Conservation (phyloP, 2,113 vertebrate genomes). For the Meriones unguiculatus region DNA sequence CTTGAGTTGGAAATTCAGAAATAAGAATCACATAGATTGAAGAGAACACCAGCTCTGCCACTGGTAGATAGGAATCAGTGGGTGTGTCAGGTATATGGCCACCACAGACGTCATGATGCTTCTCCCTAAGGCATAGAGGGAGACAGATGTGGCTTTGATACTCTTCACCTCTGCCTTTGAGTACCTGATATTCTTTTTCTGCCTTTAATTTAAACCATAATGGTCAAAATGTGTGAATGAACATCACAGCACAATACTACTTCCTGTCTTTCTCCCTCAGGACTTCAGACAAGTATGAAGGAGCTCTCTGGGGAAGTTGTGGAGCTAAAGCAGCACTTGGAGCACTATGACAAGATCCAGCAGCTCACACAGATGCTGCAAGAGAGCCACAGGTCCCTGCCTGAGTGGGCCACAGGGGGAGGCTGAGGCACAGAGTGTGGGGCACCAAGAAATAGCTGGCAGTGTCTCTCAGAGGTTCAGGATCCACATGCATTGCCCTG, state of each 20-base stretch:
- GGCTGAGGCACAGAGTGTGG: neutral
- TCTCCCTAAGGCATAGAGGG: neutral
- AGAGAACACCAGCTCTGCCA: too few species aligned
- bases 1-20: neutral
- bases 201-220: neutral
- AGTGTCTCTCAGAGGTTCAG: too few species aligned
- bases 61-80: neutral
- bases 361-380: slow-evolving; percentile 87
- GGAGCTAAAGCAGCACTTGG: slow-evolving; percentile 84
- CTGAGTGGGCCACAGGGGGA: neutral
- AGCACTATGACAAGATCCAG: slow-evolving; percentile 83
- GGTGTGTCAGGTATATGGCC: neutral
- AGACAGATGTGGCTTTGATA: neutral
- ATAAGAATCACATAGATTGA: neutral
- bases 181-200: neutral
- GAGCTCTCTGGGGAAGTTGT: slow-evolving; percentile 85
- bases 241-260: accelerated
- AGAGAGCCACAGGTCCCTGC: slow-evolving; percentile 88
- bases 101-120: neutral
- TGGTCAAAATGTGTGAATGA: neutral
- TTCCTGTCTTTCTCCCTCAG: neutral
- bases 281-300: slow-evolving; percentile 84
- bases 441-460: neutral
- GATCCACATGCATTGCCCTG: too few species aligned
- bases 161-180: neutral